Evolutionary conservation across 2,888 invertebrate species (phyloP), one percentile per base, ranked within the genome.

Genomic region (Argyresthia albistria): DNA sequence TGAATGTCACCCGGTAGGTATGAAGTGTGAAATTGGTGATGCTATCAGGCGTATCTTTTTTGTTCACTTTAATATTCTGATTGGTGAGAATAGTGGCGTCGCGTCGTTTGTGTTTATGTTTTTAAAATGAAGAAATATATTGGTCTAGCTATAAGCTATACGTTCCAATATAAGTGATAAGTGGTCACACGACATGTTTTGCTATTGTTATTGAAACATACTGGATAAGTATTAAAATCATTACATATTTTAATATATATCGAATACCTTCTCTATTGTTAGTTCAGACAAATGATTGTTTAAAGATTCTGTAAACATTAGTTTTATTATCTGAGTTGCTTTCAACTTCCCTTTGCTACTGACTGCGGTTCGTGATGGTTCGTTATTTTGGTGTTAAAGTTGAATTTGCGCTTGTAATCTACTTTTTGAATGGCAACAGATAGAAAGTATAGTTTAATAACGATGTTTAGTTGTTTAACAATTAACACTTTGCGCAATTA

Each of bases 21-120:
- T 68, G 66, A 70, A 78, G 81, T 80, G 83, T 82, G 76, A 82
- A 81, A 82, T 82, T 73, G 69, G 63, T 69, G 82, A 83, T 82
- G 59, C 58, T 81, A 82, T 82, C 81, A 25, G 25, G 25, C 25
- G 25, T 42, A 42, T 42, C 12, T 12, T 12, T 42, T 42, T 12
- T 12, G n/a, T 12, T n/a, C 42, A 42, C 42, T n/a, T 42, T 11
- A 7, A 7, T 42, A 42, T 42, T 42, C 42, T 12, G 12, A 12
- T 42, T n/a, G 11, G 4, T n/a, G 12, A 42, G 12, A 11, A 42
- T 42, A 42, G n/a, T 42, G 42, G 4, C 25, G 3, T 25, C n/a
- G n/a, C n/a, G n/a, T n/a, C n/a, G 25, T 25, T 25, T 25, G 3
- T 25, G 25, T 25, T 25, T 25, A 25, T 4, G 25, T 25, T 25